Evolutionary conservation across 2,888 invertebrate genomes (phyloP), one percentile per base, ranked within the genome.

Genomic region (Tachystola acroxantha): DNA sequence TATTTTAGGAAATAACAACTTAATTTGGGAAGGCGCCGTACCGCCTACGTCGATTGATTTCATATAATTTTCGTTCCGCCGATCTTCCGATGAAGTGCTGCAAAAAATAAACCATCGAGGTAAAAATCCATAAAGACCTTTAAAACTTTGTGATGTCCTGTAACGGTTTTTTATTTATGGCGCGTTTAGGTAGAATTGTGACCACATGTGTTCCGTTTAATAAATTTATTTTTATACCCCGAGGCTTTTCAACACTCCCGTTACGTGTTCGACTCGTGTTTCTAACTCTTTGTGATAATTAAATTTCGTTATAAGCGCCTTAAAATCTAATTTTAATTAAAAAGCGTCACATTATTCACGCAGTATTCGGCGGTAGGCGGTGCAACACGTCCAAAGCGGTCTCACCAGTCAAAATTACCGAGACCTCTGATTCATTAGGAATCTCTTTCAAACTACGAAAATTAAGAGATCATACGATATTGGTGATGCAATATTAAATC

Each of bases 311-410:
- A 86, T 86, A 85, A 70, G 61, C 53, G 46, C 59, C 62, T 72
- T 64, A 53, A 66, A 71, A 85, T 85, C 86, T 74, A 76, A 74
- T 82, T 85, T 85, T 84, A 86, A 85, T 86, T 84, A 84, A 85
- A 81, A 82, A 72, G 70, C 75, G 79, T 81, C 84, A 84, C 78
- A 85, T 85, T 84, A 80, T 78, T 85, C 79, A 84, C 74, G 74
- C 64, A 59, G 64, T 74, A 78, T 84, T 85, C 80, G 82, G 74
- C 61, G 66, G 84, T 75, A 77, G 85, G 85, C 82, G 85, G 69
- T 64, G 66, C 80, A 67, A 64, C 56, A 63, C 53, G 66, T 64
- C 64, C 63, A 55, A 64, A 64, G 57, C 64, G 55, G 53, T 53
- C 47, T 45, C 57, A 50, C 84, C n/a, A n/a, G n/a, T n/a, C n/a